phyloP scores from a whole-genome alignment of 35 echinoderm and acorn worm species.

The Chiridota heheva region DNA sequence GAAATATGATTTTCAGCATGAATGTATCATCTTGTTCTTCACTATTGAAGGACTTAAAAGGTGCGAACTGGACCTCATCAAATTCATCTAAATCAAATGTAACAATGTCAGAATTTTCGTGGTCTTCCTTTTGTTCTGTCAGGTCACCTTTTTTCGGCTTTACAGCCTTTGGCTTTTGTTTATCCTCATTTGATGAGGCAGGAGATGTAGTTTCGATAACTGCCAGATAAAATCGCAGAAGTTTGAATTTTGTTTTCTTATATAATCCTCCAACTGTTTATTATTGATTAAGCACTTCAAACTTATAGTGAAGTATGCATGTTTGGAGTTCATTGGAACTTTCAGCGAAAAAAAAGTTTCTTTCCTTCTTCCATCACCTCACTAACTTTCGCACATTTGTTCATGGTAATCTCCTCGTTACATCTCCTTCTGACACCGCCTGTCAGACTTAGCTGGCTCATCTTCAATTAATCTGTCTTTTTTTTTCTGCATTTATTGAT shows the following conservation, averaged over 20 bases:
- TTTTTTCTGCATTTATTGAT: constrained; percentile 3
- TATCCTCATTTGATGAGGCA: neutral
- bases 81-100: neutral
- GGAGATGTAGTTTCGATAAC: neutral
- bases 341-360: neutral
- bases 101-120: constrained; percentile 3
- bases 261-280: constrained; percentile 24
- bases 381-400: neutral
- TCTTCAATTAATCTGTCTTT: neutral
- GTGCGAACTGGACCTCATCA: constrained; percentile 12
- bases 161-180: neutral
- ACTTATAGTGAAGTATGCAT: constrained; percentile 12
- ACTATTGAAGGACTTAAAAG: neutral
- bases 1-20: neutral
- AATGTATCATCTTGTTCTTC: constrained; percentile 25
- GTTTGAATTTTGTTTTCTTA: constrained; percentile 24
- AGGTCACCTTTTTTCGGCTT: neutral
- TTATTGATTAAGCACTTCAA: neutral
- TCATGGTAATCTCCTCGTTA: neutral
- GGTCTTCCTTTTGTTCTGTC: neutral
- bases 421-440: neutral
- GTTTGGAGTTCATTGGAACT: neutral
- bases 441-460: neutral
- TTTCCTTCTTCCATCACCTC: constrained; percentile 15
- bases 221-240: constrained; percentile 5